phyloP scores from a whole-genome alignment of 2,888 invertebrate species.

The Didymodactylos carnosus region DNA sequence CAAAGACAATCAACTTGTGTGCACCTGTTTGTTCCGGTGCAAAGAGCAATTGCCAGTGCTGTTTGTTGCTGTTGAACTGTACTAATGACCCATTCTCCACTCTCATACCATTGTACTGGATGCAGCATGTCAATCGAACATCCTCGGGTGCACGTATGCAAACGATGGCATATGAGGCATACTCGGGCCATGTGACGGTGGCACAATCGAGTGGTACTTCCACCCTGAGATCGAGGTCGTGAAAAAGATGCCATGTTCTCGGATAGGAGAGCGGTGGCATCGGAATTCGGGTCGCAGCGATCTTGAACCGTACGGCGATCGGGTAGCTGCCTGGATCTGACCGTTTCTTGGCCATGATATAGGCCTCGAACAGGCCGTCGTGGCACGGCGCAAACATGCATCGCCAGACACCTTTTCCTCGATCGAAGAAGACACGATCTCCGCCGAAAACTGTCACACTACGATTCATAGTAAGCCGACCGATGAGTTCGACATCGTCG shows the following conservation, averaged over 20 bases:
- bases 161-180: neutral
- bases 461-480: neutral
- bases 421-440: neutral
- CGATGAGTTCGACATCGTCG: neutral
- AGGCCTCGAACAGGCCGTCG: neutral
- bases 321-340: neutral
- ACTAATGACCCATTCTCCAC: neutral
- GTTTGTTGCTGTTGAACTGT: neutral
- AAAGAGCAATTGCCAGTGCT: neutral
- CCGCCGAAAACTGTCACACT: neutral
- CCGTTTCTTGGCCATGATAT: neutral
- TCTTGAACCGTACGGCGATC: neutral
- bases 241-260: neutral
- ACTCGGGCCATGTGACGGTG: neutral
- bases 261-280: neutral
- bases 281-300: neutral
- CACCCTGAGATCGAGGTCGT: neutral
- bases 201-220: neutral
- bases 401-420: neutral
- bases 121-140: neutral
- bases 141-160: neutral
- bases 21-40: neutral
- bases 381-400: neutral
- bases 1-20: neutral
- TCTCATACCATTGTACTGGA: neutral